phyloP scores from a whole-genome alignment of 2,113 vertebrate species.

The Pholis gunnellus region DNA sequence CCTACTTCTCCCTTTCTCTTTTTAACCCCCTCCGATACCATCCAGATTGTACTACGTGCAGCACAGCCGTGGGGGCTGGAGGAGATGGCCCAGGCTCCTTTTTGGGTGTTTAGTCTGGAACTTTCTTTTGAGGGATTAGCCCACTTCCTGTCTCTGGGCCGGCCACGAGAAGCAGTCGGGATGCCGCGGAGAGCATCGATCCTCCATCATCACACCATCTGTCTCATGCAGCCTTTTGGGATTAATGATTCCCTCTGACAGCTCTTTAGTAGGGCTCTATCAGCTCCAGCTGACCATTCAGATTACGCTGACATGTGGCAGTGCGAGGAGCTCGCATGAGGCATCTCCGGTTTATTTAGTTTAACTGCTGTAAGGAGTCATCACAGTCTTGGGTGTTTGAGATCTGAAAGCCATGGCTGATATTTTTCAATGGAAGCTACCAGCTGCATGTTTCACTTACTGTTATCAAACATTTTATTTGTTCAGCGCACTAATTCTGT shows the following conservation, averaged over 20 bases:
- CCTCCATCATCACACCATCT: conserved; percentile 80
- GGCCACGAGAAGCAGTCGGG: conserved; percentile 49
- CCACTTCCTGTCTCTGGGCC: conserved; percentile 66
- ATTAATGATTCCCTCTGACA: conserved; percentile 78
- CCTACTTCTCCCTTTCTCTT: conserved; percentile 47
- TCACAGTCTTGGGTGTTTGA: not conserved
- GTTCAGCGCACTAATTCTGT: not conserved
- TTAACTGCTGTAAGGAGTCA: not conserved
- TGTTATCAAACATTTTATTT: not conserved
- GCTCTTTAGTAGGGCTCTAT: conserved; percentile 72
- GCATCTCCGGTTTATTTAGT: conserved; percentile 5
- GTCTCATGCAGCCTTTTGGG: conserved; percentile 77
- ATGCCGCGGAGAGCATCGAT: conserved; percentile 72
- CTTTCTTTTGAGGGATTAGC: conserved; percentile 77
- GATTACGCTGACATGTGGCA: conserved; percentile 72
- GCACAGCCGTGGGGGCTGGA: conserved; percentile 15
- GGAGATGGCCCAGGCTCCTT: conserved; percentile 33
- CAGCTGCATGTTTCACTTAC: not conserved
- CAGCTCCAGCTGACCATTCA: conserved; percentile 50
- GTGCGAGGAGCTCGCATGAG: conserved; percentile 1
- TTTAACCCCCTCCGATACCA: conserved; percentile 50
- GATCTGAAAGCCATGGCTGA: not conserved
- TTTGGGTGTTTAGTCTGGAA: conserved; percentile 73
- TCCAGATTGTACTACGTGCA: conserved; percentile 55
- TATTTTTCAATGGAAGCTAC: not conserved